Evolutionary conservation across 2,888 invertebrate genomes (phyloP).

Genomic region (Mongoloraphidia duomilia): DNA sequence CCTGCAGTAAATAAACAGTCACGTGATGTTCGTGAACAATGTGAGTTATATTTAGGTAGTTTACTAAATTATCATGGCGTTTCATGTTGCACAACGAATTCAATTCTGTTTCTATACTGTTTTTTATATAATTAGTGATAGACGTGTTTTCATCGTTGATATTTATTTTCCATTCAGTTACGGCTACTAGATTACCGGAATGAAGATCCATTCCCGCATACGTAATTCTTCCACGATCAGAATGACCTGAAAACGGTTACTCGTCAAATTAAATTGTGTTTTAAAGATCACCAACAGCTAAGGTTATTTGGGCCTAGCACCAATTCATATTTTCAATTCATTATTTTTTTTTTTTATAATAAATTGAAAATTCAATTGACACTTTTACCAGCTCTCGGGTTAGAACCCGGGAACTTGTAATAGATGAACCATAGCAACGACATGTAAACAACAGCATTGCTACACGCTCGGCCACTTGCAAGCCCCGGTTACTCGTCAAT

Average conservation of each 20-base stretch:
- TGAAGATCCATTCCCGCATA: conserved; percentile 63
- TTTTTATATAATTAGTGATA: conserved; percentile 5
- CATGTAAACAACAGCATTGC: too few relatives aligned
- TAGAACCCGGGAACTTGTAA: too few relatives aligned
- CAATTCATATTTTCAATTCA: too few relatives aligned
- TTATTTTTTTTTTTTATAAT: too few relatives aligned
- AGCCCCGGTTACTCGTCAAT: neutral
- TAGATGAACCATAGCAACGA: too few relatives aligned
- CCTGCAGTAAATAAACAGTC: conserved; percentile 52
- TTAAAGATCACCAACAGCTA: too few relatives aligned
- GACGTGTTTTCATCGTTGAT: conserved; percentile 21
- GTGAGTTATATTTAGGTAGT: conserved; percentile 60
- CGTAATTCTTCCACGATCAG: conserved; percentile 54
- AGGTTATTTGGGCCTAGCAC: too few relatives aligned
- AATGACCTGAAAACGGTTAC: conserved; percentile 42
- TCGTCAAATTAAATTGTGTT: too few relatives aligned
- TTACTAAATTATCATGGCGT: conserved; percentile 51
- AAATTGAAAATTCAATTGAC: too few relatives aligned
- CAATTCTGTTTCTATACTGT: conserved; percentile 63
- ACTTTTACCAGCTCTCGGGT: too few relatives aligned
- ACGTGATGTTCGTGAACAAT: conserved; percentile 44
- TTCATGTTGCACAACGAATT: conserved; percentile 51
- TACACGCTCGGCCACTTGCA: too few relatives aligned
- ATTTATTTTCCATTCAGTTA: conserved; percentile 62
- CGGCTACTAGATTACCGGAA: conserved; percentile 53